Base-by-base conservation (phyloP, 2,113 vertebrate genomes). In the Gobius niger region DNA sequence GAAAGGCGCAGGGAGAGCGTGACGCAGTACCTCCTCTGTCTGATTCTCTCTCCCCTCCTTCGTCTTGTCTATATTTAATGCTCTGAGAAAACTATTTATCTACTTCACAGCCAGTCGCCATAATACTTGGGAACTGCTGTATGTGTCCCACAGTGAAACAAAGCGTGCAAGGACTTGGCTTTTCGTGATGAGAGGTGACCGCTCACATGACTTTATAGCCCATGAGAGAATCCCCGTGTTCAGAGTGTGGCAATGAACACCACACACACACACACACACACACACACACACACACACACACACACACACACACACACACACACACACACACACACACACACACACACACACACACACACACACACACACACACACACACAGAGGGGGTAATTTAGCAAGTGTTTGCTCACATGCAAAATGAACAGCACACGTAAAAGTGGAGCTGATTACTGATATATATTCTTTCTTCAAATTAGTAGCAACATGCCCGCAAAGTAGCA, bases 11-110 rank as follows among this genome's bases (percentile, higher is more conserved):
- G 54, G 62, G 63, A 80, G 74, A 74, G 64, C 53, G 70, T 79
- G 84, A 86, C 64, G 74, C 85, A 83, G 79, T 75, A 42, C 84
- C 78, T 76, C 82, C 79, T 76, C 61, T 13, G 18, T 80, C 82
- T 82, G 42, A 63, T 66, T 67, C 60, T 14, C 65, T 13, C 47
- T 4, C 42, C 68, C 71, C 24, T 44, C 52, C 64, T 63, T 54
- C 53, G 56, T 72, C 79, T 86, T 79, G 65, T 88, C 75, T 77
- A 88, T 75, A 83, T 85, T 84, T 83, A 88, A 85, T 85, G 73
- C 18, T 68, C 61, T 77, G 56, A 74, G 72, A 68, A 24, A 77
- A 82, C 19, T 77, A 68, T 79, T 84, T 71, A 79, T 78, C 62
- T 47, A 54, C 70, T 53, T 54, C 53, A 34, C 47, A 52, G 63